Conservation (phyloP, 2,888 invertebrate genomes). For the Helobdella robusta region DNA sequence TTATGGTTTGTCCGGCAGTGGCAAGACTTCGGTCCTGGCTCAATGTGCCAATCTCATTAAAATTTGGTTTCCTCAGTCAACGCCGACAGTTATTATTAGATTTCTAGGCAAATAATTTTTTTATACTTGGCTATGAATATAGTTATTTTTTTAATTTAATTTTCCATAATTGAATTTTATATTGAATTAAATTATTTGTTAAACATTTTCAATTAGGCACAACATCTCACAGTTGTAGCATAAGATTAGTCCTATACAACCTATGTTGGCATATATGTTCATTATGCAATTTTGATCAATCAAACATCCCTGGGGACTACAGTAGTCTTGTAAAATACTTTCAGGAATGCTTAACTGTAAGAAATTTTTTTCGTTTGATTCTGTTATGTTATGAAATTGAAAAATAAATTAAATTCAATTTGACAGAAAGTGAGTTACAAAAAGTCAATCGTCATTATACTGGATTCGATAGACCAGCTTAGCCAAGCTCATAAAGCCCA, state of each 20-base stretch:
- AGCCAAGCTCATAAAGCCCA: slow-evolving; percentile 33
- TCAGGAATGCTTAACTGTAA: slow-evolving; percentile 33
- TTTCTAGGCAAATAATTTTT: slow-evolving; percentile 33
- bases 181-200: background rate
- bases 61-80: slow-evolving; percentile 31
- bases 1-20: slow-evolving; percentile 36
- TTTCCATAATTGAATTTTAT: background rate
- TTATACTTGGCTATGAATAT: slow-evolving; percentile 8
- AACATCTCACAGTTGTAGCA: slow-evolving; percentile 35
- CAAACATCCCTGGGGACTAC: slow-evolving; percentile 33
- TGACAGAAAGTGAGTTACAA: slow-evolving; percentile 13
- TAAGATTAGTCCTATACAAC: slow-evolving; percentile 34
- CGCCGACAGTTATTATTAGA: slow-evolving; percentile 33
- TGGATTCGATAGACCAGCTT: slow-evolving; percentile 39
- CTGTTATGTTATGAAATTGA: background rate
- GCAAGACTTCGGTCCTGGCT: slow-evolving; percentile 38
- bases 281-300: slow-evolving; percentile 26
- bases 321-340: slow-evolving; percentile 34
- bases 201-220: slow-evolving; percentile 32
- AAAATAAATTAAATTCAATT: background rate
- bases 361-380: background rate
- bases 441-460: slow-evolving; percentile 35
- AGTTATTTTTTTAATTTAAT: background rate
- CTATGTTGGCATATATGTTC: slow-evolving; percentile 36
- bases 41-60: slow-evolving; percentile 33